These are phyloP conservation scores for Trachelus troglodyta DNA, from an alignment of 2,888 invertebrate genomes.

Conservation along the genomic window DNA sequence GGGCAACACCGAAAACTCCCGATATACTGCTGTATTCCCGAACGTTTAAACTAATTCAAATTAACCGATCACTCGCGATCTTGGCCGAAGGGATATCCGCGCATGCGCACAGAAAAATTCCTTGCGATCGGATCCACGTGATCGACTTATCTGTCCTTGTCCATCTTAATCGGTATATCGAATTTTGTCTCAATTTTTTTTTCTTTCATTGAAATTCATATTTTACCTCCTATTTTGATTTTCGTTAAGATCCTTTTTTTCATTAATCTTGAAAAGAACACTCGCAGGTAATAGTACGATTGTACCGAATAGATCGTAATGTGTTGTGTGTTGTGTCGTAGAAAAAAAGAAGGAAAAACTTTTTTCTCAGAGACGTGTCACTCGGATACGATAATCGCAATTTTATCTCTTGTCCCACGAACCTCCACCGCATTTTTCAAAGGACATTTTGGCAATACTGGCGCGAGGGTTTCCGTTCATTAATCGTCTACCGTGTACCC, in stretches of 20 bases:
- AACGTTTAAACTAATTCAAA: background rate
- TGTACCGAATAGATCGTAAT: background rate
- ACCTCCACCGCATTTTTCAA: background rate
- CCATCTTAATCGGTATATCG: background rate
- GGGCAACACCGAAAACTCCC: background rate
- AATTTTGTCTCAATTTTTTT: background rate
- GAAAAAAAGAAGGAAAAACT: background rate
- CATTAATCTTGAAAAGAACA: background rate
- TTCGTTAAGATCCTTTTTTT: background rate
- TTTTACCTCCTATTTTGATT: background rate
- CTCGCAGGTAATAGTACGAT: no score
- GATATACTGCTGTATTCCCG: background rate
- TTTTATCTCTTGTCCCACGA: background rate
- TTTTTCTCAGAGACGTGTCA: background rate
- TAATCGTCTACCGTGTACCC: background rate
- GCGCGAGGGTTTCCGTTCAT: background rate
- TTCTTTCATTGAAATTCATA: background rate
- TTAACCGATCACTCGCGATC: background rate
- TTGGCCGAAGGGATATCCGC: background rate
- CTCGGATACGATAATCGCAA: background rate
- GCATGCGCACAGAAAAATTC: background rate
- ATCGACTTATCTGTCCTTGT: background rate
- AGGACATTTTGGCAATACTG: background rate
- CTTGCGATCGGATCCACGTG: background rate
- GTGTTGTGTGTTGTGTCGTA: background rate